Evolutionary conservation across 2,888 invertebrate genomes (phyloP), one percentile per base, ranked within the genome.

Genomic region (Sturmia bella): DNA sequence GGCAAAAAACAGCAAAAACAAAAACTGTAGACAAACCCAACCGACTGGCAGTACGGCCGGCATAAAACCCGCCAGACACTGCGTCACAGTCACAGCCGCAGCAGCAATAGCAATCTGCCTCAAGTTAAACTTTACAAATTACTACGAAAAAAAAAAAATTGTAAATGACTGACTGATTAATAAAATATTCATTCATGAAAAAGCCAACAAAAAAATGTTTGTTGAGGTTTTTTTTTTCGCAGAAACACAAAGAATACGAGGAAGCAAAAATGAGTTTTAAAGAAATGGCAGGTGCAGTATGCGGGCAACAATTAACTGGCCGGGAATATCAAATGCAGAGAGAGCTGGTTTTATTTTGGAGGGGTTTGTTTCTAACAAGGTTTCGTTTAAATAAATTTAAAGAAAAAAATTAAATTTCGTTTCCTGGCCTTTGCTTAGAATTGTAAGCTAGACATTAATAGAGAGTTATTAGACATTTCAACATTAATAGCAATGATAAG

Each of bases 121-220:
- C 17, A 45, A 69, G 69, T 69, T 61, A 76, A n/a, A 66, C 61
- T 76, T 45, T 32, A 69, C 61, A 69, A 74, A 66, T 69, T 69
- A 69, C 76, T 69, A 76, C 17, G 27, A 61, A 76, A 61, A 41
- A 27, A 59, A 37, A 70, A 39, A 63, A n/a, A 43, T 27, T 15
- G 41, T 11, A 41, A 72, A 61, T 15, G 45, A 57, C 56, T 52
- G 41, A 66, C 56, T 57, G 74, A 48, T 57, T 66, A 66, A 74
- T 74, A 74, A 74, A 66, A 74, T 66, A 74, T 74, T 74, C 66
- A 74, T 74, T 74, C 74, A 74, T 74, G 48, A 74, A 74, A 72
- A 52, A 72, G 27, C 9, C 39, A 52, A 41, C 24, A 39, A 61
- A 52, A n/a, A 54, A 11, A 3, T 24, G 13, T 39, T 70, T 39